Percentiles rank a stretch among this genome's conserved stretches.
Evolutionary conservation across 1,140 invertebrate species (phyloP).

Genomic region (Rhopalosiphum padi): DNA sequence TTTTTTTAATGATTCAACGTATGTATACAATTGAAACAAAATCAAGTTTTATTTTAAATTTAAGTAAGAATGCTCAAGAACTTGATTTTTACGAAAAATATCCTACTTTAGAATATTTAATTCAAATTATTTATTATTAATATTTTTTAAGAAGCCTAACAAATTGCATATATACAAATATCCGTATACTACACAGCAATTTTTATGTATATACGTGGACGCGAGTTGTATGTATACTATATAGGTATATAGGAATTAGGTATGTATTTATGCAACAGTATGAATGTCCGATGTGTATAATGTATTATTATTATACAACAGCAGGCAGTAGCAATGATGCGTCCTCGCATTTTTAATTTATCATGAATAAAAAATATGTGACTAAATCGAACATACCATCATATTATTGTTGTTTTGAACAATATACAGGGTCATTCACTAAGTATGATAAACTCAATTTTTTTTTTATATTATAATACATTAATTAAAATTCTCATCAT

Average conservation of each 20-base stretch:
- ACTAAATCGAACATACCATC: background rate
- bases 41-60: background rate
- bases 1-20: background rate
- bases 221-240: background rate
- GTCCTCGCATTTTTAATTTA: background rate
- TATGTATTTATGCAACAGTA: background rate
- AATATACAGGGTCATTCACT: background rate
- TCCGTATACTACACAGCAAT: background rate
- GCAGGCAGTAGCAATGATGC: background rate
- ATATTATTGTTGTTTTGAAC: background rate
- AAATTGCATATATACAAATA: background rate
- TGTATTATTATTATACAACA: background rate
- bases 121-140: background rate
- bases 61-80: background rate
- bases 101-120: background rate
- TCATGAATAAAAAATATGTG: background rate
- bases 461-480: background rate
- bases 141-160: background rate
- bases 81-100: background rate
- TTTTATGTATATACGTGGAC: background rate
- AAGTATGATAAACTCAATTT: background rate
- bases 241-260: background rate
- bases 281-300: background rate
- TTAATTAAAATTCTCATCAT: no score
- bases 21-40: background rate